Evolutionary conservation across 1,140 invertebrate genomes (phyloP).

Genomic region (Mamestra configurata): DNA sequence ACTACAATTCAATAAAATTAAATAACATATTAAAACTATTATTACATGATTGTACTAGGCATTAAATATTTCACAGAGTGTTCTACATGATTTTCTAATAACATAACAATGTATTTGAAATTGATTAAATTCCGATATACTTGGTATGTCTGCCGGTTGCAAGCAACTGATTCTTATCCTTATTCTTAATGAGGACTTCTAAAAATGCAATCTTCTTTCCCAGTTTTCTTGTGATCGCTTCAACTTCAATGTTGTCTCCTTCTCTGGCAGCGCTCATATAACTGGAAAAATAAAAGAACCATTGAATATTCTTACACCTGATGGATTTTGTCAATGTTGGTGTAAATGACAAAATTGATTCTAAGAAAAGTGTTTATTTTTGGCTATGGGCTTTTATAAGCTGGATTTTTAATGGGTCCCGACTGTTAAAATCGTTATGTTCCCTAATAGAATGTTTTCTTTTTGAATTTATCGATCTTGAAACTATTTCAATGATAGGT

Average conservation of each 20-base stretch:
- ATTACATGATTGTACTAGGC: background rate
- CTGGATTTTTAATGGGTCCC: too few relatives aligned
- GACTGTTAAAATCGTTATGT: too few relatives aligned
- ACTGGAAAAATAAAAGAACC: slow-evolving; percentile 77
- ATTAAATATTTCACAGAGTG: background rate
- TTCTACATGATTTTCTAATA: background rate
- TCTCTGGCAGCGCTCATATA: slow-evolving; percentile 92
- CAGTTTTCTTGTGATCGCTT: slow-evolving; percentile 93
- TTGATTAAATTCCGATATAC: slow-evolving; percentile 88
- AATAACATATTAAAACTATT: background rate
- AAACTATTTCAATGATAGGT: too few relatives aligned
- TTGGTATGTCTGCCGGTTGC: slow-evolving; percentile 95
- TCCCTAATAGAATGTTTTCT: too few relatives aligned
- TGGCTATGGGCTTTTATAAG: too few relatives aligned
- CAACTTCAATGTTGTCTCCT: slow-evolving; percentile 94
- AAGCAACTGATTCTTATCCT: slow-evolving; percentile 91
- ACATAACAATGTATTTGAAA: background rate
- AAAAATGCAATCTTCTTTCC: slow-evolving; percentile 95
- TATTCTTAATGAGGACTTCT: slow-evolving; percentile 92
- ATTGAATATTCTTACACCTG: background rate
- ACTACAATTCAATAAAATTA: background rate
- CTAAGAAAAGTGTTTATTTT: too few relatives aligned
- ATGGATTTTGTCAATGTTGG: background rate
- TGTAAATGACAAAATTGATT: too few relatives aligned
- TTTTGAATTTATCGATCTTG: too few relatives aligned